Conservation (phyloP, 2,888 invertebrate genomes). For the Acanthosepion esculentum region DNA sequence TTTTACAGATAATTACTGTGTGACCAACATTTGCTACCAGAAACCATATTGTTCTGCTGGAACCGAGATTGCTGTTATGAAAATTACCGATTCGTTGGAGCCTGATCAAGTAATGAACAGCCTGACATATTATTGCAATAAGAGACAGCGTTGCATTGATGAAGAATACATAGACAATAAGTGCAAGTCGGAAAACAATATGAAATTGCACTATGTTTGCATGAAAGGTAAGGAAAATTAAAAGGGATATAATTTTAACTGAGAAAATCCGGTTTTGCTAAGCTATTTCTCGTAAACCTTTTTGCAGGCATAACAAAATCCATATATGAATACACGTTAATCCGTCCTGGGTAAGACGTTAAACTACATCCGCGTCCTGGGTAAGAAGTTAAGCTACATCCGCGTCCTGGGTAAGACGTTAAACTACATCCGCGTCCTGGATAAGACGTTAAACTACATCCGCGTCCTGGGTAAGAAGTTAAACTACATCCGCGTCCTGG, state of each 20-base stretch:
- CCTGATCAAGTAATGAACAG: not conserved
- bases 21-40: not conserved
- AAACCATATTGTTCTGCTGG: not conserved
- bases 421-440: too few relatives aligned
- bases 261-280: too few relatives aligned
- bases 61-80: not conserved
- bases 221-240: not conserved
- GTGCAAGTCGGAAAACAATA: not conserved
- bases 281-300: too few relatives aligned
- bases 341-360: too few relatives aligned
- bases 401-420: too few relatives aligned
- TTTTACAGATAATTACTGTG: not conserved
- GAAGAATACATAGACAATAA: not conserved
- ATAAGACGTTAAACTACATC: too few relatives aligned
- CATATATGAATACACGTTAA: too few relatives aligned
- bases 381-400: too few relatives aligned
- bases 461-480: too few relatives aligned
- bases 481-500: too few relatives aligned
- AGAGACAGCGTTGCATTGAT: not conserved
- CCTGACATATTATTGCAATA: not conserved
- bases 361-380: too few relatives aligned
- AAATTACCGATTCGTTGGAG: not conserved
- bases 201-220: not conserved
- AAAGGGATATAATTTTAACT: not conserved
- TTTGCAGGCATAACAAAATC: too few relatives aligned